Conservation (phyloP, 64 coral and sea anemone genomes). For the Hydrozoanthus tunicans region DNA sequence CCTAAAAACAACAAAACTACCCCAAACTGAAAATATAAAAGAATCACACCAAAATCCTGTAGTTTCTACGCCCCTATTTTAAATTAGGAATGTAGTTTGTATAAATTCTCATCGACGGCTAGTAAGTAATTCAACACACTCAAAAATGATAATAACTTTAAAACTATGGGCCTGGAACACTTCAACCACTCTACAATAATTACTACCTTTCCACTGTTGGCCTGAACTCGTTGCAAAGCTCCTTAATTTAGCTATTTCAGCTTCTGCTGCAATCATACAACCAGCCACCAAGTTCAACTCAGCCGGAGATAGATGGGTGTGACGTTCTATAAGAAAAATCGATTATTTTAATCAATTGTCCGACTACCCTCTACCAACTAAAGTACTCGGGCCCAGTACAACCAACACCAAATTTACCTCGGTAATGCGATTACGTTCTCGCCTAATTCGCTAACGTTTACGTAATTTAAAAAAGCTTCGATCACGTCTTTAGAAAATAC, state of each 20-base stretch:
- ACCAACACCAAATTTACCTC: not conserved
- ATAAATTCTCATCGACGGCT: not conserved
- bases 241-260: constrained; percentile 44
- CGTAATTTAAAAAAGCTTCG: not conserved
- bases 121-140: not conserved
- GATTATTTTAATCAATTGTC: constrained; percentile 40
- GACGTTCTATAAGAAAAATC: constrained; percentile 32
- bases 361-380: constrained; percentile 39
- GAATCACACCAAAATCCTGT: not conserved
- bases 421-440: not conserved
- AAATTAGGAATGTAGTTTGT: constrained; percentile 1
- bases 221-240: constrained; percentile 17
- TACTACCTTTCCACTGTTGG: constrained; percentile 24
- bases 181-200: not conserved
- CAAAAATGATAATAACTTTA: not conserved
- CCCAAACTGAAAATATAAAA: not conserved
- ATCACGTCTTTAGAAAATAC: not conserved
- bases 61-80: constrained; percentile 58
- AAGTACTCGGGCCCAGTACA: constrained; percentile 13
- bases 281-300: not conserved
- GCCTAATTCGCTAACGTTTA: not conserved
- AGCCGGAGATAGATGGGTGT: constrained; percentile 25
- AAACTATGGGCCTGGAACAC: not conserved
- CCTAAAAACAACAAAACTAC: not conserved
- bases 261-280: not conserved